These are phyloP conservation scores for Thalassarche chlororhynchos DNA, from an alignment of 2,113 vertebrate genomes.

Conservation along the genomic window DNA sequence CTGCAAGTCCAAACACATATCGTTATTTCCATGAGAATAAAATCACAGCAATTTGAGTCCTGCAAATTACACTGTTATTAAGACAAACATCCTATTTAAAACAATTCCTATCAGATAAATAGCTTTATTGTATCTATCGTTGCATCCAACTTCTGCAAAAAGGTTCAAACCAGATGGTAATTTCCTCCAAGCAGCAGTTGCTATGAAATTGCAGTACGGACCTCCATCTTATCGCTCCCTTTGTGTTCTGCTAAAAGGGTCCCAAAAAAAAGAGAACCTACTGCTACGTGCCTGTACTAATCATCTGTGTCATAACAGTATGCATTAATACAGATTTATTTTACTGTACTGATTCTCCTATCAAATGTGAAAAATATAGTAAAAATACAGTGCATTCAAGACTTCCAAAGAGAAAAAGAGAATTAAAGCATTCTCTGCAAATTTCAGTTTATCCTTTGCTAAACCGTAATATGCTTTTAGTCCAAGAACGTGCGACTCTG, in stretches of 20 bases:
- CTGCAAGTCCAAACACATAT: conserved; percentile 40
- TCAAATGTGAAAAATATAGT: background rate
- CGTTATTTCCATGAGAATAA: conserved; percentile 61
- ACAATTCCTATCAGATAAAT: conserved; percentile 44
- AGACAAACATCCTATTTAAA: conserved; percentile 62
- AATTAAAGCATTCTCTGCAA: background rate
- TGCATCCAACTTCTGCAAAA: conserved; percentile 12
- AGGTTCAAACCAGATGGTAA: conserved; percentile 9
- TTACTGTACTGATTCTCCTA: background rate
- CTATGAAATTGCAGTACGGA: conserved; percentile 40
- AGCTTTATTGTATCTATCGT: conserved; percentile 35
- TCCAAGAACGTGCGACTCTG: background rate
- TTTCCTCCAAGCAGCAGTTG: conserved; percentile 58
- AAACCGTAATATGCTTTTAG: background rate
- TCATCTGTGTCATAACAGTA: background rate
- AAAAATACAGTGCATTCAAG: background rate
- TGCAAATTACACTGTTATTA: conserved; percentile 59
- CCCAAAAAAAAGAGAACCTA: background rate
- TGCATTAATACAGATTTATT: background rate
- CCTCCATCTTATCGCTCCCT: conserved; percentile 31
- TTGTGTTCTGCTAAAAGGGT: background rate
- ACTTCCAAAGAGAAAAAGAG: background rate
- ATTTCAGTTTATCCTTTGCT: background rate
- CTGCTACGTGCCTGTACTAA: background rate
- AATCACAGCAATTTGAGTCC: conserved; percentile 44